phyloP scores from a whole-genome alignment of 1,140 invertebrate genomes.

The Microplitis demolitor region DNA sequence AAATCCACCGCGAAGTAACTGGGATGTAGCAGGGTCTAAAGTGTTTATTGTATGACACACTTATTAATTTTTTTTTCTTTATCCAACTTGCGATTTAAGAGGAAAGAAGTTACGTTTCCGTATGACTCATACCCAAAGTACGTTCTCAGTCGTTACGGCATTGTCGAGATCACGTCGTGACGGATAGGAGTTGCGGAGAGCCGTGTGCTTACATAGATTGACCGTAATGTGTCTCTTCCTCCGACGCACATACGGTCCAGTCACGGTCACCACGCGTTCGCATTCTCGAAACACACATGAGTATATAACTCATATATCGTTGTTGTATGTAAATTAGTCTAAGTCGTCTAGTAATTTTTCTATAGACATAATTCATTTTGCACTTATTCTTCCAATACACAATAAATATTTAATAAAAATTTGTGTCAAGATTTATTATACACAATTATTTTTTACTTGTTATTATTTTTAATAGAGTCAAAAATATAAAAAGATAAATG shows the following conservation, averaged over 20 bases:
- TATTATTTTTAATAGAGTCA: not conserved
- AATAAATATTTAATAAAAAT: not conserved
- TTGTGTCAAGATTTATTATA: too few relatives aligned
- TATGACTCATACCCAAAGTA: conserved; percentile 20
- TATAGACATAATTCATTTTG: not conserved
- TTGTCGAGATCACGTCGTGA: conserved; percentile 31
- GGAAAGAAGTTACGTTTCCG: conserved; percentile 8
- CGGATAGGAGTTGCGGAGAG: conserved; percentile 31
- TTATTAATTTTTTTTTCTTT: not conserved
- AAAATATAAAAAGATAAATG: not conserved
- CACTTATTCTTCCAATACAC: not conserved
- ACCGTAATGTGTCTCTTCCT: conserved; percentile 58
- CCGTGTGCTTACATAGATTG: conserved; percentile 48
- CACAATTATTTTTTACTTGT: not conserved
- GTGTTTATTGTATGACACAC: not conserved
- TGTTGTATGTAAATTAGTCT: not conserved
- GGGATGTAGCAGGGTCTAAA: not conserved
- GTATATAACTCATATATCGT: conserved; percentile 3
- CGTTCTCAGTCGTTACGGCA: conserved; percentile 9
- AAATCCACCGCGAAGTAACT: too few relatives aligned
- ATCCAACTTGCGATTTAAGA: not conserved
- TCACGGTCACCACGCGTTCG: conserved; percentile 49
- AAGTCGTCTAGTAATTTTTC: conserved; percentile 10
- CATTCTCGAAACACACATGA: conserved; percentile 20
- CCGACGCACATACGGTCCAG: conserved; percentile 57